Percentiles rank a stretch among this genome's conserved stretches.
These are phyloP conservation scores for Tokudaia tokunoshimensis DNA, from an alignment of 2,797 vertebrate species.

Conservation along the genomic window DNA sequence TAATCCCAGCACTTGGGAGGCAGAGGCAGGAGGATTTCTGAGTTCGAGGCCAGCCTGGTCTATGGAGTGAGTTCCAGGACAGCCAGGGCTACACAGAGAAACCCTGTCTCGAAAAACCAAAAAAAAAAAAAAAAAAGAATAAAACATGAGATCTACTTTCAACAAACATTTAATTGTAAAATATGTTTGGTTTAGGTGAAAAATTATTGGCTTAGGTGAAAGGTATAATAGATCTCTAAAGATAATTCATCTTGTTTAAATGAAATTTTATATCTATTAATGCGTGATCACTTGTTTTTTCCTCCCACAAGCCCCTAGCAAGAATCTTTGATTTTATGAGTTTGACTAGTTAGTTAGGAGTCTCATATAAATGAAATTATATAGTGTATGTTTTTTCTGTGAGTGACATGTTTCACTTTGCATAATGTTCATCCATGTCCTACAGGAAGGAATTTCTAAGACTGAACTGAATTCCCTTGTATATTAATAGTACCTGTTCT, in stretches of 20 bases:
- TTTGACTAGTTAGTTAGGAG: not conserved
- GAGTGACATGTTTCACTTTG: not conserved
- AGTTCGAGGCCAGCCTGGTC: no score
- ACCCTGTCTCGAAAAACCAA: no score
- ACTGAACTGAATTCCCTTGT: not conserved
- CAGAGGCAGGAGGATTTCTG: no score
- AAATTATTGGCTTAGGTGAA: not conserved
- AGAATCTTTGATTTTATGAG: not conserved
- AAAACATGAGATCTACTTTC: not conserved
- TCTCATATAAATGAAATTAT: not conserved
- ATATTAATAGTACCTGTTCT: not conserved
- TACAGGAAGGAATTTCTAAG: not conserved
- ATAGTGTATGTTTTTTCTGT: not conserved
- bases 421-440: not conserved
- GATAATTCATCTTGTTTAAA: not conserved
- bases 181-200: not conserved
- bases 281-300: not conserved
- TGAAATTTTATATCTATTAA: not conserved
- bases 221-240: not conserved
- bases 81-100: no score
- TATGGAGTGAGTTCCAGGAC: no score
- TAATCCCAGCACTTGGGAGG: no score
- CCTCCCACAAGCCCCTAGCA: not conserved
- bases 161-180: constrained; percentile 17
- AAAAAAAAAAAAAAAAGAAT: no score